A percentile compares a stretch with the other conserved stretches of the same genome.
These are phyloP conservation scores for Agrypnia vestita DNA, from an alignment of 1,140 invertebrate genomes.

Conservation along the genomic window DNA sequence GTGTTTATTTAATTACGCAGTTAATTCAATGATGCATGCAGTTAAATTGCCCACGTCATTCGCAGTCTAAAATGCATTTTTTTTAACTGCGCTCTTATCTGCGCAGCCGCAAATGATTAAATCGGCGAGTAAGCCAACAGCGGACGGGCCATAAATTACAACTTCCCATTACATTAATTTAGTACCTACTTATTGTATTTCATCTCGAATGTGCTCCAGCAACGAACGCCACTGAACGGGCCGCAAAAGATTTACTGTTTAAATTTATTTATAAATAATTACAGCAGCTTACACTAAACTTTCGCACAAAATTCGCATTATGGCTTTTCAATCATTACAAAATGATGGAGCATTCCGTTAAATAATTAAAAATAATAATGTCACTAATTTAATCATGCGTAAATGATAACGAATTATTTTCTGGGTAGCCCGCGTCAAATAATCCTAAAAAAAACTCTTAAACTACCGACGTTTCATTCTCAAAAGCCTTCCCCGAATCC, in stretches of 20 bases:
- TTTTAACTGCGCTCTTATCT: neutral
- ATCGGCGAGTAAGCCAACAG: neutral
- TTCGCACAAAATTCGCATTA: neutral
- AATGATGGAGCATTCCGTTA: too few species aligned
- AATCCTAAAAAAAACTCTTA: too few species aligned
- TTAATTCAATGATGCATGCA: too few species aligned
- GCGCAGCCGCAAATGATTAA: neutral
- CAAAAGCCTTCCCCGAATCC: too few species aligned
- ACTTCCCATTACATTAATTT: constrained; percentile 29
- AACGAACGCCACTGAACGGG: neutral
- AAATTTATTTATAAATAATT: neutral
- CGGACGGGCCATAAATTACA: constrained; percentile 12
- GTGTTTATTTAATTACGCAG: too few species aligned
- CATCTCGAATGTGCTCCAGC: constrained; percentile 29
- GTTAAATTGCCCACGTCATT: too few species aligned
- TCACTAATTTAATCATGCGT: too few species aligned
- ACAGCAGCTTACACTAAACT: neutral
- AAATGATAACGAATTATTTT: too few species aligned
- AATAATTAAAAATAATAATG: too few species aligned
- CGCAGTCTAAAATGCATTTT: neutral
- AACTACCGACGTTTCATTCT: too few species aligned
- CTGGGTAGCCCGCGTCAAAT: too few species aligned
- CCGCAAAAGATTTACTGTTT: neutral
- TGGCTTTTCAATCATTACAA: too few species aligned
- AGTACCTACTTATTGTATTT: constrained; percentile 25